These are phyloP conservation scores for Tipula lateralis DNA, from an alignment of 2,888 invertebrate species.

Conservation along the genomic window DNA sequence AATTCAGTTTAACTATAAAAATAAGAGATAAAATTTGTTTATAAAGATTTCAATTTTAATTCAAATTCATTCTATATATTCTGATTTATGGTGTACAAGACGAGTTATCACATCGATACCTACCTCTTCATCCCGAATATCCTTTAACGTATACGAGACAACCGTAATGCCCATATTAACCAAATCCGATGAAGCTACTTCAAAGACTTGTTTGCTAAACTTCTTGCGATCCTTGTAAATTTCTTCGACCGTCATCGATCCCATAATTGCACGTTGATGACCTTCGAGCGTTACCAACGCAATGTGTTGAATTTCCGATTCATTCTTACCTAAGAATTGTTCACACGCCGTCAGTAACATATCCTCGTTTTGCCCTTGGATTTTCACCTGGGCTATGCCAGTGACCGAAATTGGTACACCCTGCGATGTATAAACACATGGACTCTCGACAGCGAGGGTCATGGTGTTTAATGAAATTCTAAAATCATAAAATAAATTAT, in stretches of 20 bases:
- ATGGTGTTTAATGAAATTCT: slow-evolving; percentile 95
- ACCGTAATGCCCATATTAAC: slow-evolving; percentile 97
- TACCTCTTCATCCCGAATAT: slow-evolving; percentile 93
- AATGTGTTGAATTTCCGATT: slow-evolving; percentile 84
- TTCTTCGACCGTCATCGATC: slow-evolving; percentile 94
- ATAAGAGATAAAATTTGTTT: not conserved
- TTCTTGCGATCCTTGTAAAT: slow-evolving; percentile 95
- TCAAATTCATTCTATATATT: slow-evolving; percentile 6
- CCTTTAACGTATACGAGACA: slow-evolving; percentile 90
- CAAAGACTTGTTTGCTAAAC: slow-evolving; percentile 91
- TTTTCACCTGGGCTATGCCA: slow-evolving; percentile 92
- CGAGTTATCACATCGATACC: slow-evolving; percentile 33
- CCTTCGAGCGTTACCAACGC: slow-evolving; percentile 89
- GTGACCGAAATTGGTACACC: slow-evolving; percentile 97
- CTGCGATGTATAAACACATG: slow-evolving; percentile 92
- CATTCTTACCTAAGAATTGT: slow-evolving; percentile 85
- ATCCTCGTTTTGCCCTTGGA: slow-evolving; percentile 69
- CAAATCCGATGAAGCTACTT: slow-evolving; percentile 90
- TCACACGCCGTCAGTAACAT: slow-evolving; percentile 81
- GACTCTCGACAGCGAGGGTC: slow-evolving; percentile 93
- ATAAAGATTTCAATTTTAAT: slow-evolving; percentile 20
- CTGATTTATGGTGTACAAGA: not conserved
- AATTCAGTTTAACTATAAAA: not conserved
- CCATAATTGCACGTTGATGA: slow-evolving; percentile 93
- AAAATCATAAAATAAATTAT: slow-evolving; percentile 39